Conservation (phyloP, 2,797 vertebrate genomes). For the Falco concolor region DNA sequence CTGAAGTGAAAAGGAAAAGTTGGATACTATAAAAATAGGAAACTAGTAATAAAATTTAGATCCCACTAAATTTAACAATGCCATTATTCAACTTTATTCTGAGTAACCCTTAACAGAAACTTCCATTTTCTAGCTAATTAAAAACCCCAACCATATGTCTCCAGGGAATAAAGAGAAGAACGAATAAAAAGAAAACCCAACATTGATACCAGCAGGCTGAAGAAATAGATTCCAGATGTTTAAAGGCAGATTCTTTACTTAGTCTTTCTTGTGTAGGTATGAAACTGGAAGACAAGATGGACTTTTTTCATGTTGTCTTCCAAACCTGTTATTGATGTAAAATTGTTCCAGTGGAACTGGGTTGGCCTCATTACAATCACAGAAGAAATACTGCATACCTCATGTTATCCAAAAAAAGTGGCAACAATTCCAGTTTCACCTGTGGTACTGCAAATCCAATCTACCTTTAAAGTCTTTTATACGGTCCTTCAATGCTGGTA, state of each 20-base stretch:
- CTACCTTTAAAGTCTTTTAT: neutral
- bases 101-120: constrained; percentile 9
- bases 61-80: neutral
- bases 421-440: neutral
- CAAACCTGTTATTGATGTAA: constrained; percentile 4
- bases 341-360: neutral
- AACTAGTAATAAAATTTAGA: neutral
- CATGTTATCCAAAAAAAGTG: neutral
- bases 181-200: neutral
- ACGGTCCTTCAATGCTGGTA: neutral
- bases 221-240: constrained; percentile 45
- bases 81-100: neutral
- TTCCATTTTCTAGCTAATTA: constrained; percentile 19
- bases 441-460: neutral
- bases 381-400: neutral
- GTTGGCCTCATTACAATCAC: neutral
- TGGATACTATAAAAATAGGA: neutral
- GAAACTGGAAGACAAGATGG: neutral
- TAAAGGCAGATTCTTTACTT: neutral
- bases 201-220: neutral
- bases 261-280: neutral
- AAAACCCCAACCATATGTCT: neutral
- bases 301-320: neutral
- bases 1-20: neutral
- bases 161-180: neutral